Evolutionary conservation across 2,888 invertebrate genomes (phyloP).

Genomic region (Thyatira batis): DNA sequence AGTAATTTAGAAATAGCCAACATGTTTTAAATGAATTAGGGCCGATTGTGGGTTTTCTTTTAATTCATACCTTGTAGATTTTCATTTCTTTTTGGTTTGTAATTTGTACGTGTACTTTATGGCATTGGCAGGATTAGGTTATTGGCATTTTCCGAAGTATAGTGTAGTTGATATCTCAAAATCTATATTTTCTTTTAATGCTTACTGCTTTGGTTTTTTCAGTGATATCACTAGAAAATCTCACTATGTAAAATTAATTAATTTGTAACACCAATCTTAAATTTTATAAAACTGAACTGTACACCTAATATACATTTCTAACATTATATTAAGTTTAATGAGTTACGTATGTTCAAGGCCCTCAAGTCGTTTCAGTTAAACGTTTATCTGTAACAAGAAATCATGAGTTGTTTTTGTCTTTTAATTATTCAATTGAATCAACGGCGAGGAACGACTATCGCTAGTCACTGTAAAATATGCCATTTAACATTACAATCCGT

Average conservation of each 20-base stretch:
- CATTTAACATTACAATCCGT: not conserved
- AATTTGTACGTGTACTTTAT: no score
- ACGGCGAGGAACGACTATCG: not conserved
- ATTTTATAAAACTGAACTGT: not conserved
- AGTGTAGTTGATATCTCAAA: no score
- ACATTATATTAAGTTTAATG: not conserved
- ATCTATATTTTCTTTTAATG: no score
- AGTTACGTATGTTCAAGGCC: no score
- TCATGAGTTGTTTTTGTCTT: not conserved
- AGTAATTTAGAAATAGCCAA: constrained; percentile 31
- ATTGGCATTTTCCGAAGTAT: no score
- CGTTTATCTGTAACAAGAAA: not conserved
- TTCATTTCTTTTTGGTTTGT: no score
- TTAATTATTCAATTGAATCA: not conserved
- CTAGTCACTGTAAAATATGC: not conserved
- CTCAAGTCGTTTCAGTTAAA: not conserved
- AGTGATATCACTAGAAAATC: no score
- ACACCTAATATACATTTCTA: no score
- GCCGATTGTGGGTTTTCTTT: constrained; percentile 10
- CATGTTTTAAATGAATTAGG: not conserved
- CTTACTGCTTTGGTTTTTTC: no score
- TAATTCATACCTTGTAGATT: not conserved
- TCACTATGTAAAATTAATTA: no score
- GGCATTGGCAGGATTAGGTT: no score
- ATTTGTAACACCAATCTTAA: not conserved